Evolutionary conservation across 1,140 invertebrate species (phyloP).

Genomic region (Caerostris darwini): DNA sequence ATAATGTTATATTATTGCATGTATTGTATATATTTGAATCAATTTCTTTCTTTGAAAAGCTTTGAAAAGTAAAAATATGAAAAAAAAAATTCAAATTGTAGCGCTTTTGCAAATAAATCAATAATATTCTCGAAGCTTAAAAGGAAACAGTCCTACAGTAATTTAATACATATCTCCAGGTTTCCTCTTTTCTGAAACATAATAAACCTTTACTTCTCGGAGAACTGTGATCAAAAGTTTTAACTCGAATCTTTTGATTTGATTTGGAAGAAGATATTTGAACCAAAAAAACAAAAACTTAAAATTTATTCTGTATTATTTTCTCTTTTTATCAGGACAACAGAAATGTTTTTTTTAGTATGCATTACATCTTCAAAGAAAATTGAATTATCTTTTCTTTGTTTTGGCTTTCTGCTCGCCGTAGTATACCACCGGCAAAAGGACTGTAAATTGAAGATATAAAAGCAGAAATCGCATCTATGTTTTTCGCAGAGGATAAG

Average conservation of each 20-base stretch:
- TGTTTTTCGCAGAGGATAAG: too few relatives aligned
- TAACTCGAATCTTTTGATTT: background rate
- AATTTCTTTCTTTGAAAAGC: too few relatives aligned
- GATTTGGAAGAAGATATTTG: background rate
- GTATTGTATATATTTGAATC: too few relatives aligned
- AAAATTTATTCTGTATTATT: background rate
- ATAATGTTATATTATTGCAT: too few relatives aligned
- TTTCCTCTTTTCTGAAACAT: background rate
- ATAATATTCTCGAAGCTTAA: background rate
- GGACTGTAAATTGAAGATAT: too few relatives aligned
- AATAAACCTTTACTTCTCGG: background rate
- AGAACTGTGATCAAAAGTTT: background rate
- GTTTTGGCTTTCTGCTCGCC: background rate
- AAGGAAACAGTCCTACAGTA: background rate
- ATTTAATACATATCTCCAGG: background rate
- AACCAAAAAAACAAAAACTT: background rate
- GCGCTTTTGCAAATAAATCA: background rate
- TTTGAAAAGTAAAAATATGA: too few relatives aligned
- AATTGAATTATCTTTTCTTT: conserved; percentile 12
- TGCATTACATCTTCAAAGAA: background rate
- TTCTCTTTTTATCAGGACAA: background rate
- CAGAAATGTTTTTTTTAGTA: background rate
- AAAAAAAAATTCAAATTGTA: too few relatives aligned
- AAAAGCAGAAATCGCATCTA: too few relatives aligned
- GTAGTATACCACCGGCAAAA: too few relatives aligned